Evolutionary conservation across 2,888 invertebrate genomes (phyloP), one percentile per base, ranked within the genome.

Genomic region (Sarcophaga subvicina): DNA sequence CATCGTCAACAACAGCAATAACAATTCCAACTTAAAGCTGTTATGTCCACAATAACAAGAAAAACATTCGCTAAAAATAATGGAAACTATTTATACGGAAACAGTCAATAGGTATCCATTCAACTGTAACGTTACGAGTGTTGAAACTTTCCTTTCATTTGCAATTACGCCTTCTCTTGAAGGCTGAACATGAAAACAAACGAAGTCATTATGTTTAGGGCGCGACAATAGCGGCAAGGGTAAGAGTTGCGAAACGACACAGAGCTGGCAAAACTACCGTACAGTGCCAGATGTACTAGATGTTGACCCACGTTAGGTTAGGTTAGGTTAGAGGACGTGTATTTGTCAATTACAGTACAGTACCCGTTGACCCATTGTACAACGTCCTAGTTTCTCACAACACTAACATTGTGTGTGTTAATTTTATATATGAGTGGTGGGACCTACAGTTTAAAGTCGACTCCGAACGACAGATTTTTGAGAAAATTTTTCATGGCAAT

Each of bases 41-140:
- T 54, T 3, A 17, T 54, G 14, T 54, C 54, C 4, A 54, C 54
- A 54, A 54, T 54, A 54, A 54, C 54, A 54, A 37, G 0, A 62
- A 20, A 22, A 62, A n/a, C 22, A 71, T 47, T 66, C 45, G 37
- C 49, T 6, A 54, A 70, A 45, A 22, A 71, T 17, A 54, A 54
- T 22, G 37, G 69, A 14, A 54, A 69, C 67, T 37, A 67, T 27
- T 54, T 54, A 54, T 54, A 3, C 17, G 49, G 25, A 63, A 73
- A 67, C 14, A 67, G 66, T 73, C 54, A 66, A 73, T 69, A 73
- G 20, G 14, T 62, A 73, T 72, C 49, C 37, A 78, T 83, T 79
- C 54, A 69, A 54, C 37, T 62, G 62, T 67, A 49, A 67, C 72
- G 72, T 73, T 69, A 76, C 22, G 49, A 69, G 22, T 62, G 49